Conservation (phyloP, 2,888 invertebrate genomes). For the Scaeva pyrastri region DNA sequence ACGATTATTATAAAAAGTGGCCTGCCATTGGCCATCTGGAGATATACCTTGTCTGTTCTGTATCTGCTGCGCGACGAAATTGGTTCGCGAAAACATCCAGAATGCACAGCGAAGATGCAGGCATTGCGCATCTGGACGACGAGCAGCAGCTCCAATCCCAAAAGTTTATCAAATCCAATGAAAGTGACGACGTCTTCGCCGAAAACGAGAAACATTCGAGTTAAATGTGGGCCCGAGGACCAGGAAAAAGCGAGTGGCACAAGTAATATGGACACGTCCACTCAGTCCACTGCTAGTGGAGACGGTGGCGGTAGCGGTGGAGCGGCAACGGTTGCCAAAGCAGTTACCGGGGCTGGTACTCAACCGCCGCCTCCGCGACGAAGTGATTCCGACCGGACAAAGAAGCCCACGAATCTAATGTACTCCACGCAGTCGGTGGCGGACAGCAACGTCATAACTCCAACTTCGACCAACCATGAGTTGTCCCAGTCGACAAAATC, state of each 20-base stretch:
- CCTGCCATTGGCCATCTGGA: constrained; percentile 79
- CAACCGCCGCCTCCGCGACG: constrained; percentile 41
- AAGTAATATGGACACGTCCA: constrained; percentile 49
- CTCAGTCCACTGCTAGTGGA: constrained; percentile 33
- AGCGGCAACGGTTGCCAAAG: neutral
- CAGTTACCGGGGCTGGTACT: neutral
- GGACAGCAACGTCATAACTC: constrained; percentile 45
- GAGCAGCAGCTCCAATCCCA: constrained; percentile 85
- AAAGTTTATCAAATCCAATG: constrained; percentile 22
- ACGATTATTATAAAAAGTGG: constrained; percentile 87
- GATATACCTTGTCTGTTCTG: constrained; percentile 89
- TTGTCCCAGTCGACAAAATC: constrained; percentile 21
- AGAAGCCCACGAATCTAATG: constrained; percentile 30
- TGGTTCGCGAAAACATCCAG: constrained; percentile 89
- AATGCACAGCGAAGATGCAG: constrained; percentile 85
- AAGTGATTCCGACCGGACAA: constrained; percentile 48
- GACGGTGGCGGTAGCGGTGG: constrained; percentile 2
- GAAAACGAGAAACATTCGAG: constrained; percentile 43
- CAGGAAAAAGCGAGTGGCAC: constrained; percentile 56
- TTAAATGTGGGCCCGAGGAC: constrained; percentile 26
- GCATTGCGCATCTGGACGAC: constrained; percentile 84
- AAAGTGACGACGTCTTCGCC: constrained; percentile 46
- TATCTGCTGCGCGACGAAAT: constrained; percentile 89
- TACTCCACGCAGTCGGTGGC: constrained; percentile 6
- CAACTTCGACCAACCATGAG: constrained; percentile 17